Conservation (phyloP, 2,888 invertebrate genomes). For the Hoplodrina ambigua region DNA sequence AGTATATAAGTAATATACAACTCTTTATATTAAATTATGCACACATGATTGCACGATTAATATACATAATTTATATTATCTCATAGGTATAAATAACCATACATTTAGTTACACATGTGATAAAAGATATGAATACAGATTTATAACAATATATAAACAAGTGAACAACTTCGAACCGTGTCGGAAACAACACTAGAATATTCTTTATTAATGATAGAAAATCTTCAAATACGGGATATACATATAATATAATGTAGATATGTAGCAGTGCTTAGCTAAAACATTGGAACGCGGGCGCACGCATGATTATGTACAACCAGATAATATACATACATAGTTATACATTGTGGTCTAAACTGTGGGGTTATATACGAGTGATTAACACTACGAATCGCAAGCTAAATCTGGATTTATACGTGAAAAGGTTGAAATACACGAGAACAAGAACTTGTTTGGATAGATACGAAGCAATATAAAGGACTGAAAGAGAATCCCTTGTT, state of each 20-base stretch:
- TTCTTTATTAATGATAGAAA: slow-evolving; percentile 86
- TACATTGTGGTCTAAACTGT: slow-evolving; percentile 78
- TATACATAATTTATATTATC: slow-evolving; percentile 86
- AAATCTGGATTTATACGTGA: slow-evolving; percentile 84
- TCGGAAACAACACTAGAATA: slow-evolving; percentile 87
- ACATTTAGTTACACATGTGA: slow-evolving; percentile 84
- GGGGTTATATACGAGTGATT: slow-evolving; percentile 79
- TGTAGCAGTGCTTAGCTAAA: slow-evolving; percentile 88
- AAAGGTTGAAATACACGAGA: slow-evolving; percentile 80
- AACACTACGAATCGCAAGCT: slow-evolving; percentile 87
- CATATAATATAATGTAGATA: slow-evolving; percentile 80
- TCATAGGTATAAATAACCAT: slow-evolving; percentile 87
- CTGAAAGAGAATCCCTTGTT: slow-evolving; percentile 89
- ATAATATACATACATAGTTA: slow-evolving; percentile 74
- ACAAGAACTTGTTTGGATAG: slow-evolving; percentile 79
- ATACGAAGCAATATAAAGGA: slow-evolving; percentile 87
- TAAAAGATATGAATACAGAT: slow-evolving; percentile 89
- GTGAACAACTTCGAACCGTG: slow-evolving; percentile 89
- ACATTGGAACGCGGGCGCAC: slow-evolving; percentile 77
- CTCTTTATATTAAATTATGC: slow-evolving; percentile 87
- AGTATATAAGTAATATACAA: slow-evolving; percentile 87
- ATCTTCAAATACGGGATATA: slow-evolving; percentile 84
- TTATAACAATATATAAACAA: slow-evolving; percentile 89
- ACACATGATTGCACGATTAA: slow-evolving; percentile 87
- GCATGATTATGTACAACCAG: slow-evolving; percentile 84